A percentile compares a stretch with the other conserved stretches of the same genome.
phyloP scores from a whole-genome alignment of 2,888 invertebrate genomes.

The Caenorhabditis sp. region DNA sequence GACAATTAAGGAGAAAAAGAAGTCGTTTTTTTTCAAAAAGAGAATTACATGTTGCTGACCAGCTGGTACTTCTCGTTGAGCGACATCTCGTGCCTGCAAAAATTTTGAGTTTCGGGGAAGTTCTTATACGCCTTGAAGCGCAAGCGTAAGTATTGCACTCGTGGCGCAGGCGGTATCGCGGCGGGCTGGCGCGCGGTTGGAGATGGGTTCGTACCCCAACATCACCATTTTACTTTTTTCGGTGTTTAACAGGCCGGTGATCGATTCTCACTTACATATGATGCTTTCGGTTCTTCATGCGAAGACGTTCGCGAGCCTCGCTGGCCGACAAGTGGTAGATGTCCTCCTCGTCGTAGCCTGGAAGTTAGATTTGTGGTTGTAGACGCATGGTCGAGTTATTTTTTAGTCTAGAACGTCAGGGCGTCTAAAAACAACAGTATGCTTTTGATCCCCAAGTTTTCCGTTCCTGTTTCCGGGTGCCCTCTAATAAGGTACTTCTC shows the following conservation, averaged over 20 bases:
- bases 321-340: slow-evolving; percentile 81
- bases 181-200: neutral
- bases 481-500: too few species aligned
- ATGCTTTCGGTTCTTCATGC: slow-evolving; percentile 73
- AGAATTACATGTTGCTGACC: slow-evolving; percentile 78
- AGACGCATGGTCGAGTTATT: too few species aligned
- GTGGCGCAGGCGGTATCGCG: neutral
- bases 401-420: too few species aligned
- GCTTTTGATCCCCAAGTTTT: too few species aligned
- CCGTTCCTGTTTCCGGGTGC: too few species aligned
- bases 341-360: slow-evolving; percentile 71
- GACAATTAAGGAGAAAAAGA: neutral
- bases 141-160: neutral
- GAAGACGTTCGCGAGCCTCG: slow-evolving; percentile 80
- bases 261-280: slow-evolving; percentile 59
- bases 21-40: neutral
- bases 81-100: slow-evolving; percentile 75
- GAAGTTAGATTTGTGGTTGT: slow-evolving; percentile 6
- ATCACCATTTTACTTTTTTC: neutral
- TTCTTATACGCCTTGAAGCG: neutral
- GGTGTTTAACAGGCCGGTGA: neutral
- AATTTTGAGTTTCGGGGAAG: neutral
- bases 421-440: too few species aligned
- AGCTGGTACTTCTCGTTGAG: slow-evolving; percentile 81
- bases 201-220: neutral